Evolutionary conservation across 2,113 vertebrate species (phyloP).

Genomic region (Catharus fuscescens): DNA sequence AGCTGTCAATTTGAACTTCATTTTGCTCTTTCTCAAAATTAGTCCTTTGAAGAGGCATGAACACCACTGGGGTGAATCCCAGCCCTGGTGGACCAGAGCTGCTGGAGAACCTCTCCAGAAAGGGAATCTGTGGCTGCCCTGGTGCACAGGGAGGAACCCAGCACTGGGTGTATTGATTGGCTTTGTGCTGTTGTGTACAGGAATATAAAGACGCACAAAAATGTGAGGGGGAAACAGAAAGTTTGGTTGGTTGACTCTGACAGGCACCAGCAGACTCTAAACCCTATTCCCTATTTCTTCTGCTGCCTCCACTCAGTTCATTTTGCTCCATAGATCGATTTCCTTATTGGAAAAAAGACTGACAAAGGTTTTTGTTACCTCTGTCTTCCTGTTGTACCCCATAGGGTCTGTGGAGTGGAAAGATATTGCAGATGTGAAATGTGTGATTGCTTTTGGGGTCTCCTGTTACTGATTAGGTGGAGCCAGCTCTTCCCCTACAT

Average conservation of each 20-base stretch:
- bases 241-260: neutral
- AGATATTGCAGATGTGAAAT: neutral
- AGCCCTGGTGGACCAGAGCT: neutral
- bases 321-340: neutral
- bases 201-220: neutral
- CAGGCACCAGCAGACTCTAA: neutral
- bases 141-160: neutral
- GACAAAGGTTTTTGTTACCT: neutral
- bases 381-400: neutral
- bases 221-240: neutral
- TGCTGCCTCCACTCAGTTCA: neutral
- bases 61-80: neutral
- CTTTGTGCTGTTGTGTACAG: neutral
- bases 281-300: neutral
- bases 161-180: neutral
- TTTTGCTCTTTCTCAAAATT: neutral
- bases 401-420: neutral
- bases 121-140: neutral
- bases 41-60: neutral
- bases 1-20: neutral
- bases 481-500: neutral
- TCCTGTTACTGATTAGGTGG: neutral
- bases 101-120: neutral
- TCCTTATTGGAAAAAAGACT: neutral
- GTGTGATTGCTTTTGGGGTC: neutral